These are phyloP conservation scores for Aphelenchoides besseyi DNA, from an alignment of 1,140 invertebrate species.

Conservation along the genomic window DNA sequence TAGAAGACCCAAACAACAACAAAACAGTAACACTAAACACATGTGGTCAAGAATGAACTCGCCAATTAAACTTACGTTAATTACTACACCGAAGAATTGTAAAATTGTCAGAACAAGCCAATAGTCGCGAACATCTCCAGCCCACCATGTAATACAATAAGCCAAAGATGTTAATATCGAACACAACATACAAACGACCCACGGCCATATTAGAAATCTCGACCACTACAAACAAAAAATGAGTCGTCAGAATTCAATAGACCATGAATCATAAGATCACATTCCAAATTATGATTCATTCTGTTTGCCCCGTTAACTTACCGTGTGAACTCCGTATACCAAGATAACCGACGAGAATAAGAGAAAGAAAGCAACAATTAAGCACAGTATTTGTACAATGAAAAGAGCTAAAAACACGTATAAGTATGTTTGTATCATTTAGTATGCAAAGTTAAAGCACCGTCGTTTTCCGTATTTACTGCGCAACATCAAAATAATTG, in stretches of 20 bases:
- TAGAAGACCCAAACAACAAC: constrained; percentile 56
- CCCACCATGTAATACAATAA: constrained; percentile 58
- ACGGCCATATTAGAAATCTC: constrained; percentile 53
- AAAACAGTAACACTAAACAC: constrained; percentile 55
- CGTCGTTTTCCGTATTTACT: constrained; percentile 6
- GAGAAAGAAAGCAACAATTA: constrained; percentile 57
- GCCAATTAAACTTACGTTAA: constrained; percentile 50
- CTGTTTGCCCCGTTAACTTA: constrained; percentile 11
- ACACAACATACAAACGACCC: constrained; percentile 55
- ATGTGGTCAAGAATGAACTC: background rate
- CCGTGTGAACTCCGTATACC: constrained; percentile 60
- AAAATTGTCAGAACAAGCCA: constrained; percentile 61
- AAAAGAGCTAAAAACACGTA: constrained; percentile 51
- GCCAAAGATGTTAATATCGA: constrained; percentile 58
- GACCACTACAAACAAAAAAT: constrained; percentile 48
- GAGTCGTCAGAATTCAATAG: background rate
- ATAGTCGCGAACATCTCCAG: constrained; percentile 59
- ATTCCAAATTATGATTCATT: background rate
- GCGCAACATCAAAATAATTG: background rate
- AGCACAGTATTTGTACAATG: constrained; percentile 59
- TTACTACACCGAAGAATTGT: constrained; percentile 57
- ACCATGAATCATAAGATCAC: background rate
- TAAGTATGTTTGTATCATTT: background rate
- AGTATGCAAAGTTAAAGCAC: constrained; percentile 16
- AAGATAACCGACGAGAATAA: constrained; percentile 56